Conservation (phyloP, 1,140 invertebrate species). For the Caenorhabditis brenneri region DNA sequence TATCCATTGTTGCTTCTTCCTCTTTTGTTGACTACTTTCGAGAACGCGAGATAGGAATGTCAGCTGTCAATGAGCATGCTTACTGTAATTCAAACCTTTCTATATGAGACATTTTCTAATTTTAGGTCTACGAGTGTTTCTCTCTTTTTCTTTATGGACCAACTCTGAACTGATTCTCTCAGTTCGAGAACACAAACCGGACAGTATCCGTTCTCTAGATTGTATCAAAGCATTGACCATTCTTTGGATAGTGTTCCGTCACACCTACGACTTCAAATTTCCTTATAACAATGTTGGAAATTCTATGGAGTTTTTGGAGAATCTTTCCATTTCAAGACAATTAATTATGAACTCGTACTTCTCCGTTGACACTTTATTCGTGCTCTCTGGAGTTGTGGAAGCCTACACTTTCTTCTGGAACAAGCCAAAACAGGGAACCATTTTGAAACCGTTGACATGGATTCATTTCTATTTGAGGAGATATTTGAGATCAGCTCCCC, state of each 20-base stretch:
- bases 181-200: background rate
- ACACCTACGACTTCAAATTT: constrained; percentile 52
- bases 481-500: constrained; percentile 52
- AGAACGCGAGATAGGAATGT: constrained; percentile 17
- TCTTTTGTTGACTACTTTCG: background rate
- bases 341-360: constrained; percentile 46
- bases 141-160: constrained; percentile 58
- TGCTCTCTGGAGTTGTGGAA: constrained; percentile 48
- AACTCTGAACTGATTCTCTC: constrained; percentile 55
- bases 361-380: constrained; percentile 52
- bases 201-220: constrained; percentile 60
- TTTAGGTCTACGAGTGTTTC: constrained; percentile 34
- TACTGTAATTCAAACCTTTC: background rate
- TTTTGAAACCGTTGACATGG: constrained; percentile 48
- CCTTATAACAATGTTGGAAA: constrained; percentile 12
- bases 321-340: constrained; percentile 11
- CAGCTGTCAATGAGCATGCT: background rate
- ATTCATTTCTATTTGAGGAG: constrained; percentile 50
- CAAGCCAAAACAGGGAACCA: background rate
- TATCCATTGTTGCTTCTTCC: background rate
- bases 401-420: constrained; percentile 52
- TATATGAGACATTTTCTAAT: background rate
- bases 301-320: constrained; percentile 23
- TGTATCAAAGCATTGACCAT: constrained; percentile 71
- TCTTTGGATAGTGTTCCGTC: constrained; percentile 70